phyloP scores from a whole-genome alignment of 2,888 invertebrate genomes.

The Trachelus iudaicus region DNA sequence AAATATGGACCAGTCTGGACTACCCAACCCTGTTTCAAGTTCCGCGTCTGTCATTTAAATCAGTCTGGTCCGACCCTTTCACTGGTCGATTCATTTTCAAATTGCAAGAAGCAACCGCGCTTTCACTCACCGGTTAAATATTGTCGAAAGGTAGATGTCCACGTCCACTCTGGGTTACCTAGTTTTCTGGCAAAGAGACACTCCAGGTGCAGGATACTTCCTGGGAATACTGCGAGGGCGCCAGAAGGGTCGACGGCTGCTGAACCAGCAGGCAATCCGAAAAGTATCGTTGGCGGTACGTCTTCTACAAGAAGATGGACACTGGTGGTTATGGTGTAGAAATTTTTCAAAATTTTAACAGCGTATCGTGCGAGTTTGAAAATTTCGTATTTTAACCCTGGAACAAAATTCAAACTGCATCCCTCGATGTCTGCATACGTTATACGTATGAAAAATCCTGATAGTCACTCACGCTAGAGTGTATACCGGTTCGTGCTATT shows the following conservation, averaged over 20 bases:
- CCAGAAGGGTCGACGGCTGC: conserved; percentile 84
- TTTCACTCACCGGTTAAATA: conserved; percentile 77
- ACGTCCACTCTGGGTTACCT: conserved; percentile 89
- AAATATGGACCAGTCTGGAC: not conserved
- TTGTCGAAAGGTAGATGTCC: conserved; percentile 84
- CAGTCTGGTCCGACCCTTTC: not conserved
- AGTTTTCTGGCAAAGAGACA: conserved; percentile 81
- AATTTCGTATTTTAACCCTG: not conserved
- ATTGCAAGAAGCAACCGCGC: not conserved
- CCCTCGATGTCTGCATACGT: not conserved
- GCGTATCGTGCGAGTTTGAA: not conserved
- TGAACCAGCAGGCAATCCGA: conserved; percentile 81
- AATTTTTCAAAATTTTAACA: not conserved
- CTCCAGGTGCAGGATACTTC: conserved; percentile 83
- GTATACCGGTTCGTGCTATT: not conserved
- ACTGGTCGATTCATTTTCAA: not conserved
- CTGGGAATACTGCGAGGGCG: conserved; percentile 82
- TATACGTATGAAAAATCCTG: not conserved
- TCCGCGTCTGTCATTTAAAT: not conserved
- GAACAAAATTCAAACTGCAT: not conserved
- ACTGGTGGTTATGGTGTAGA: not conserved
- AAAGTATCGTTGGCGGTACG: conserved; percentile 84
- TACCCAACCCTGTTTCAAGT: not conserved
- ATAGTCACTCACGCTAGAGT: not conserved
- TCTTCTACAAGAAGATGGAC: conserved; percentile 71